Evolutionary conservation across 2,888 invertebrate genomes (phyloP), one percentile per base, ranked within the genome.

Genomic region (Lasius platythorax): DNA sequence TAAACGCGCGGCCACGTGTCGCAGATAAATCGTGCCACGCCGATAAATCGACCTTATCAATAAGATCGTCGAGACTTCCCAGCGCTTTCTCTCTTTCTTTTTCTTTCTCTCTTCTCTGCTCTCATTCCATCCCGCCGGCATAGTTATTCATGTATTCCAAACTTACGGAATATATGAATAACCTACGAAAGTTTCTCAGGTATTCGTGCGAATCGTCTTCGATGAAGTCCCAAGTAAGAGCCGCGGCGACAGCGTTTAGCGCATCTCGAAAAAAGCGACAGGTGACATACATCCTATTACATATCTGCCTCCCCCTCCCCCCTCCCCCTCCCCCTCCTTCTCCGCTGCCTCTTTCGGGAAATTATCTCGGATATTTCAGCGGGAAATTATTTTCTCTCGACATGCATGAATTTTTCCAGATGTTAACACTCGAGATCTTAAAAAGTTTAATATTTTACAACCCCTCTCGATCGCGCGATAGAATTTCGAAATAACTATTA

Each of bases 111-210:
- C 28, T 50, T 28, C 40, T 40, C 11, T 43, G 30, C 33, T 28
- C 64, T 74, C 63, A 56, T 76, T 50, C 63, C 50, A 50, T 63
- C 73, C n/a, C 83, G 66, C 75, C 81, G 70, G 28, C 67, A 46
- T 86, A 91, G 75, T 89, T 91, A 91, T 90, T 91, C 91, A 91
- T 88, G 86, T 91, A 91, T 91, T 91, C 91, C 91, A 91, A 84
- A 79, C 91, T 75, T 73, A 53, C 53, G 91, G 91, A 91, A 91
- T 91, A 89, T 86, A 87, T 89, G 89, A 91, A 91, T 89, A 87
- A 87, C 76, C 83, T 84, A 86, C 82, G 79, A 84, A 87, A 53
- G 53, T 53, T 53, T 73, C 23, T 56, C 84, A 76, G 86, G 86
- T 88, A 90, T 74, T 82, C 64, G 37, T 58, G 74, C 76, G 83